Evolutionary conservation across 2,888 invertebrate species (phyloP).

Genomic region (Drosophila multiciliata): DNA sequence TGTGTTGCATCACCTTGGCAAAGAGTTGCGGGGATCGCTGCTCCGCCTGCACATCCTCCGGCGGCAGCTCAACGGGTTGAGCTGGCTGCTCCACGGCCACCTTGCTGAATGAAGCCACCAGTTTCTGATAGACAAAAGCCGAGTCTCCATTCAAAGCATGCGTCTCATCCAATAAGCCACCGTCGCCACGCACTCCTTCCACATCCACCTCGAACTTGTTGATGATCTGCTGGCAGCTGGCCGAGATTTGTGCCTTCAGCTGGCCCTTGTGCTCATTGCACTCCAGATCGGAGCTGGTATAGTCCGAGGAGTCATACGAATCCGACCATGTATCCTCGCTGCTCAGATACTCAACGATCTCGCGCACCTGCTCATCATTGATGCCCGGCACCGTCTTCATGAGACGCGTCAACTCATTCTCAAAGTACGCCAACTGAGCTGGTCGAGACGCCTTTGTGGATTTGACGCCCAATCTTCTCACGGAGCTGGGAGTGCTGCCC

Average conservation of each 20-base stretch:
- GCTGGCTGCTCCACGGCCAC: slow-evolving; percentile 80
- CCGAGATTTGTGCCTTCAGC: slow-evolving; percentile 93
- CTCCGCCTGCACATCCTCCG: slow-evolving; percentile 84
- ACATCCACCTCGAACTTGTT: slow-evolving; percentile 91
- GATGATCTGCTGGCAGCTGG: slow-evolving; percentile 94
- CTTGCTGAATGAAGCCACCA: slow-evolving; percentile 93
- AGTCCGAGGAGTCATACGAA: slow-evolving; percentile 96
- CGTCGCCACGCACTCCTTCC: slow-evolving; percentile 86
- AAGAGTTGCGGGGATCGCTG: slow-evolving; percentile 93
- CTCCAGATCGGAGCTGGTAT: slow-evolving; percentile 94
- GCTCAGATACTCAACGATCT: slow-evolving; percentile 96
- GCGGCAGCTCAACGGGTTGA: slow-evolving; percentile 82
- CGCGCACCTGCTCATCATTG: slow-evolving; percentile 94
- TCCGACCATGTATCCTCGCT: slow-evolving; percentile 98
- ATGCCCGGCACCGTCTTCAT: slow-evolving; percentile 98
- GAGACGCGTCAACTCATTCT: slow-evolving; percentile 93
- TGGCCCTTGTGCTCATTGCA: slow-evolving; percentile 88
- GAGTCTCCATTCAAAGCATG: slow-evolving; percentile 89
- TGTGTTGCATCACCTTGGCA: slow-evolving; percentile 96
- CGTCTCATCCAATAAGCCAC: slow-evolving; percentile 85
- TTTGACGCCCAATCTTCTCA: slow-evolving; percentile 60
- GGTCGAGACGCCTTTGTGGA: slow-evolving; percentile 88
- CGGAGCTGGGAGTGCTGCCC: slow-evolving; percentile 58
- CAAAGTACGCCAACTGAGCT: slow-evolving; percentile 94
- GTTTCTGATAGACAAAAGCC: slow-evolving; percentile 93